Conservation (phyloP, 2,797 vertebrate species). For the Channa striata region DNA sequence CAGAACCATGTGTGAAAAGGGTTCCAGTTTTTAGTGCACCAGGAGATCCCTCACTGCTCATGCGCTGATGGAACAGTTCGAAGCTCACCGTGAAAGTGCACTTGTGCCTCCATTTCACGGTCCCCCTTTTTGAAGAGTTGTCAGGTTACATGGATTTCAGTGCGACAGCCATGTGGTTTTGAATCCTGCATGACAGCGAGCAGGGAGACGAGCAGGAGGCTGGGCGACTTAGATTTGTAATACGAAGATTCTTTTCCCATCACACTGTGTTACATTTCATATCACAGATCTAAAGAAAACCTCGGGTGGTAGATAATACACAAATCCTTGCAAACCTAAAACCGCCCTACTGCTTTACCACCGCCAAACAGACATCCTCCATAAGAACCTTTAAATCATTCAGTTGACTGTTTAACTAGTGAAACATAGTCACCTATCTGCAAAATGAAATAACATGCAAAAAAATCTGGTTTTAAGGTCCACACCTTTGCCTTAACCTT, state of each 20-base stretch:
- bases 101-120: constrained; percentile 63
- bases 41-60: constrained; percentile 24
- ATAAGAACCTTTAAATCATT: too few relatives aligned
- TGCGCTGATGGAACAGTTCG: constrained; percentile 4
- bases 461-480: too few relatives aligned
- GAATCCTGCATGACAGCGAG: constrained; percentile 33
- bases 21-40: constrained; percentile 23
- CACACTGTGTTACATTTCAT: neutral
- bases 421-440: too few relatives aligned
- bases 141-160: constrained; percentile 68
- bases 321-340: neutral
- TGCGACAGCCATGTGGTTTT: constrained; percentile 41
- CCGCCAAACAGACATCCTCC: too few relatives aligned
- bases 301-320: neutral
- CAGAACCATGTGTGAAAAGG: neutral
- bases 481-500: too few relatives aligned
- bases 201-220: constrained; percentile 41
- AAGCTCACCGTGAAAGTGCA: constrained; percentile 47
- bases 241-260: constrained; percentile 33
- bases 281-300: neutral
- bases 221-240: constrained; percentile 21
- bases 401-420: too few relatives aligned
- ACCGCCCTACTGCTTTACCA: too few relatives aligned
- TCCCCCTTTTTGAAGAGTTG: constrained; percentile 54
- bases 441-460: too few relatives aligned